phyloP scores from a whole-genome alignment of 2,113 vertebrate genomes.

The Petrocephalus zakoni region DNA sequence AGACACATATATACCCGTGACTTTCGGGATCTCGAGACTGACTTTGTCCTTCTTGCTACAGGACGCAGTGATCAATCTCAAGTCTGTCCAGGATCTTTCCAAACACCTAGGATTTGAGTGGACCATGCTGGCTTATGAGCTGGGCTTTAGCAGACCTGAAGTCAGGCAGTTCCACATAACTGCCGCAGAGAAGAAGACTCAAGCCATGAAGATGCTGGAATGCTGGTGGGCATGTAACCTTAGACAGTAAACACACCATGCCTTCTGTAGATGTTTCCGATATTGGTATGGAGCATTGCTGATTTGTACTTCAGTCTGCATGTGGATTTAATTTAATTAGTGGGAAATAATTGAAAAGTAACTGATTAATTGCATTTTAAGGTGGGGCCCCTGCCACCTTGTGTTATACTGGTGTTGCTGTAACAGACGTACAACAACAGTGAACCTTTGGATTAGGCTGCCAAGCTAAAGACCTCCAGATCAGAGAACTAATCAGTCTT shows the following conservation, averaged over 20 bases:
- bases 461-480: not conserved
- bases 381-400: not conserved
- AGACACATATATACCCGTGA: not conserved
- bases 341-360: not conserved
- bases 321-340: not conserved
- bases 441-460: not conserved
- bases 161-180: constrained; percentile 56
- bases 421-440: not conserved
- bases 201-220: constrained; percentile 68
- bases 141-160: constrained; percentile 63
- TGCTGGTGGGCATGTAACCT: constrained; percentile 51
- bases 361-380: not conserved
- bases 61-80: constrained; percentile 71
- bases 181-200: constrained; percentile 56
- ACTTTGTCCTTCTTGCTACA: constrained; percentile 28
- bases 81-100: constrained; percentile 62
- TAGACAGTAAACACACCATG: not conserved
- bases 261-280: not conserved
- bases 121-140: constrained; percentile 59
- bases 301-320: not conserved
- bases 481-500: not conserved
- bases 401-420: not conserved
- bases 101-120: constrained; percentile 66
- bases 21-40: constrained; percentile 10
- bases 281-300: not conserved